Conservation (phyloP, 2,888 invertebrate species). For the Eupelmus urozonus region DNA sequence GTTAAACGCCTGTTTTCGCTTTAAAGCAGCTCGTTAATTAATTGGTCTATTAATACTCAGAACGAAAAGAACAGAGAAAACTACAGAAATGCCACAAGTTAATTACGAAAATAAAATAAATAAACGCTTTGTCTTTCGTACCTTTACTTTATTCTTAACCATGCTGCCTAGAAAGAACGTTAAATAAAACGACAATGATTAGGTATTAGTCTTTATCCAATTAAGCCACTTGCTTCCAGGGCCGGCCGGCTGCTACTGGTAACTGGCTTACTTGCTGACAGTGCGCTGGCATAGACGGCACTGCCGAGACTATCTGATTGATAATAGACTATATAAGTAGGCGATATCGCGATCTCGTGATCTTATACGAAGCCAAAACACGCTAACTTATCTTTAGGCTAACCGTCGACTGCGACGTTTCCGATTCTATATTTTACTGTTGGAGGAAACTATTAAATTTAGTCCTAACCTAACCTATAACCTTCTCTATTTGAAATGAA, state of each 20-base stretch:
- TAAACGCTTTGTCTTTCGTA: slow-evolving; percentile 8
- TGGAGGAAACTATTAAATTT: too few species aligned
- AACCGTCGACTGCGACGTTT: too few species aligned
- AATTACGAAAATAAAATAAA: not conserved
- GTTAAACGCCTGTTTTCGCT: too few species aligned
- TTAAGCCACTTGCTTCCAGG: not conserved
- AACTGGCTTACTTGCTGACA: not conserved
- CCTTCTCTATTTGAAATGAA: too few species aligned
- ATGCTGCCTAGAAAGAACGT: slow-evolving; percentile 2
- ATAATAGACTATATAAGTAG: not conserved
- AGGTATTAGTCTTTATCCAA: slow-evolving; percentile 21
- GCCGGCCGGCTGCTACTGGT: not conserved
- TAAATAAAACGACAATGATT: slow-evolving; percentile 8
- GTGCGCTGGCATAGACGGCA: not conserved
- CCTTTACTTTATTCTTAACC: slow-evolving; percentile 37
- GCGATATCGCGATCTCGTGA: not conserved
- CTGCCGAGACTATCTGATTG: not conserved
- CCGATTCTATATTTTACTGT: too few species aligned
- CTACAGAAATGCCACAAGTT: not conserved
- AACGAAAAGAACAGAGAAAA: not conserved
- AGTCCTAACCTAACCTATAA: too few species aligned
- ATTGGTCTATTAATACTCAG: too few species aligned
- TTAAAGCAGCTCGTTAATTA: too few species aligned
- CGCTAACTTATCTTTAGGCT: too few species aligned
- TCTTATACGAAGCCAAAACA: too few species aligned